Conservation (phyloP, 2,113 vertebrate species). For the Spea multiplicata region DNA sequence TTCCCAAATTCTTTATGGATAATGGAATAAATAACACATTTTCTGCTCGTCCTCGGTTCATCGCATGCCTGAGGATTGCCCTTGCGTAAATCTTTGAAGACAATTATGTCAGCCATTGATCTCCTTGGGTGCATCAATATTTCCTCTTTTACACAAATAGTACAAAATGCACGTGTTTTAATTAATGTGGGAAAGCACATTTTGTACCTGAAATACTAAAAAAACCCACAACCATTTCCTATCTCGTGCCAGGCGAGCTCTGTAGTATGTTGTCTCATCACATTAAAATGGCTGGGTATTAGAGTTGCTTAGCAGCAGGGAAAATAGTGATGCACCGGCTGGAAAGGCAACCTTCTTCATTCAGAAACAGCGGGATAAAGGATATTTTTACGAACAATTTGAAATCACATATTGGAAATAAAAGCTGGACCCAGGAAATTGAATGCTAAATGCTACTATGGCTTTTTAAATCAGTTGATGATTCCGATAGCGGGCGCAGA, state of each 20-base stretch:
- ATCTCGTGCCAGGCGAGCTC: not conserved
- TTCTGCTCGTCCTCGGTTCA: not conserved
- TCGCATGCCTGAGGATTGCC: not conserved
- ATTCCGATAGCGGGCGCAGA: too few species aligned
- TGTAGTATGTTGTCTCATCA: not conserved
- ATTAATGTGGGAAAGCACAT: not conserved
- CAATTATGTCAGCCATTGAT: not conserved
- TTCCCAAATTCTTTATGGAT: too few species aligned
- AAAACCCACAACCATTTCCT: not conserved
- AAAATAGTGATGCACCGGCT: not conserved
- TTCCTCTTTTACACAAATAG: not conserved
- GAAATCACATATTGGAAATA: not conserved
- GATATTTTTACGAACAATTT: not conserved
- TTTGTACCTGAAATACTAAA: not conserved
- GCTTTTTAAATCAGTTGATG: too few species aligned
- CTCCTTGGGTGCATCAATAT: not conserved
- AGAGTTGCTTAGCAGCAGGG: conserved; percentile 17
- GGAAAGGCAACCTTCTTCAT: not conserved
- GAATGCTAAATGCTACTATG: not conserved
- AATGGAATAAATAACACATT: too few species aligned
- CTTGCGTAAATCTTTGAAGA: not conserved
- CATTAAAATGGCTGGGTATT: not conserved
- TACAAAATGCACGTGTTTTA: not conserved
- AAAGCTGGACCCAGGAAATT: not conserved
- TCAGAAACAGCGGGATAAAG: conserved; percentile 1